A percentile compares a stretch with the other conserved stretches of the same genome.
phyloP scores from a whole-genome alignment of 2,888 invertebrate genomes.

The Blera fallax region DNA sequence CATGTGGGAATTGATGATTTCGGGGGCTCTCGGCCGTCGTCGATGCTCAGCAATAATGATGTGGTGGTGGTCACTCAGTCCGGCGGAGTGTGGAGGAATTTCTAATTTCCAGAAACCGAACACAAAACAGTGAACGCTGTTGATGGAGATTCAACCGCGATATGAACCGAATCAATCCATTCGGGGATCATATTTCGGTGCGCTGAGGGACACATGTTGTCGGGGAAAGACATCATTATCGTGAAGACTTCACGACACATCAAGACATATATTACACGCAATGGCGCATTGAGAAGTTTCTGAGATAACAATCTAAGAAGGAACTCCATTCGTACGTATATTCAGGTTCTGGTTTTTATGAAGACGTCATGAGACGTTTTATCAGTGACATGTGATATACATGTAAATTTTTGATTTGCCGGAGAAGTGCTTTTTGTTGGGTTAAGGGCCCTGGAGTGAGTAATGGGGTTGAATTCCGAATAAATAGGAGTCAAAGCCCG shows the following conservation, averaged over 20 bases:
- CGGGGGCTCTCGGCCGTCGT: conserved; percentile 46
- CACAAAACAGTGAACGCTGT: conserved; percentile 55
- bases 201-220: conserved; percentile 37
- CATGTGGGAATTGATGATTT: conserved; percentile 68
- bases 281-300: conserved; percentile 49
- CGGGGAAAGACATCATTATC: conserved; percentile 57
- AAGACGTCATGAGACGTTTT: conserved; percentile 55
- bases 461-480: conserved; percentile 52
- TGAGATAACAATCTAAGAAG: conserved; percentile 53
- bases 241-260: conserved; percentile 63
- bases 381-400: conserved; percentile 67
- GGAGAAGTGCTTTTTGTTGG: conserved; percentile 9
- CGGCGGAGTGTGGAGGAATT: conserved; percentile 48
- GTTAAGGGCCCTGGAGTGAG: conserved; percentile 29
- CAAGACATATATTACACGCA: conserved; percentile 59
- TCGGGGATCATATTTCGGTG: conserved; percentile 67
- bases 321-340: conserved; percentile 29
- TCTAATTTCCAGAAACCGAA: conserved; percentile 52
- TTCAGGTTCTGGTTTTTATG: conserved; percentile 50
- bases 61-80: conserved; percentile 16
- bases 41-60: not conserved
- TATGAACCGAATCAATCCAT: conserved; percentile 68
- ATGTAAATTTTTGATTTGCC: conserved; percentile 62
- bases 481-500: conserved; percentile 36
- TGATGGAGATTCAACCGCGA: conserved; percentile 62